phyloP scores from a whole-genome alignment of 2,113 vertebrate species.

The Herpetotheres cachinnans region DNA sequence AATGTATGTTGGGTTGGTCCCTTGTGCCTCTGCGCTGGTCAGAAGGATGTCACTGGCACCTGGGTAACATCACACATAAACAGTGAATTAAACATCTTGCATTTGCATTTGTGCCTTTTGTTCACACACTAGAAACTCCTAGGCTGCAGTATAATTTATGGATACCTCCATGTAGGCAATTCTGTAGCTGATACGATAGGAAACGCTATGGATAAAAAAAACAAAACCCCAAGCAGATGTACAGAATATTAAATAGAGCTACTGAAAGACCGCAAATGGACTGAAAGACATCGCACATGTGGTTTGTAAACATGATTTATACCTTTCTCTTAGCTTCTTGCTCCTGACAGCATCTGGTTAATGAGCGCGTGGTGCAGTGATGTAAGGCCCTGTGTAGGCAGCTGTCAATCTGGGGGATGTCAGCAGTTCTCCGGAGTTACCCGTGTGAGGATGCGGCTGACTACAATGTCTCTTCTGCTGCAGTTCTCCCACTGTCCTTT shows the following conservation, averaged over 20 bases:
- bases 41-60: slow-evolving; percentile 77
- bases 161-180: slow-evolving; percentile 73
- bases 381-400: background rate
- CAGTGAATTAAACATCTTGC: slow-evolving; percentile 75
- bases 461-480: background rate
- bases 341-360: slow-evolving; percentile 1
- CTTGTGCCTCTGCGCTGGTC: slow-evolving; percentile 71
- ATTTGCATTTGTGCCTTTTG: slow-evolving; percentile 79
- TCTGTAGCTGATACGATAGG: slow-evolving; percentile 71
- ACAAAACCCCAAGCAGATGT: slow-evolving; percentile 55
- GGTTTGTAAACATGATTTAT: slow-evolving; percentile 40
- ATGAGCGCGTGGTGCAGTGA: background rate
- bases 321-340: background rate
- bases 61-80: slow-evolving; percentile 79
- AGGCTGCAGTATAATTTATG: slow-evolving; percentile 74
- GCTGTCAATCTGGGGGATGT: background rate
- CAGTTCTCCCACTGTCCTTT: background rate
- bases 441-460: background rate
- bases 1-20: slow-evolving; percentile 78
- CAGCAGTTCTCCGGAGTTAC: background rate
- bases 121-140: slow-evolving; percentile 72
- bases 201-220: background rate
- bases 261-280: slow-evolving; percentile 56
- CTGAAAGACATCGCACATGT: slow-evolving; percentile 57
- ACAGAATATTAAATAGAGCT: slow-evolving; percentile 71